Conservation (phyloP, 1,140 invertebrate genomes). For the Nixonia krombeini region DNA sequence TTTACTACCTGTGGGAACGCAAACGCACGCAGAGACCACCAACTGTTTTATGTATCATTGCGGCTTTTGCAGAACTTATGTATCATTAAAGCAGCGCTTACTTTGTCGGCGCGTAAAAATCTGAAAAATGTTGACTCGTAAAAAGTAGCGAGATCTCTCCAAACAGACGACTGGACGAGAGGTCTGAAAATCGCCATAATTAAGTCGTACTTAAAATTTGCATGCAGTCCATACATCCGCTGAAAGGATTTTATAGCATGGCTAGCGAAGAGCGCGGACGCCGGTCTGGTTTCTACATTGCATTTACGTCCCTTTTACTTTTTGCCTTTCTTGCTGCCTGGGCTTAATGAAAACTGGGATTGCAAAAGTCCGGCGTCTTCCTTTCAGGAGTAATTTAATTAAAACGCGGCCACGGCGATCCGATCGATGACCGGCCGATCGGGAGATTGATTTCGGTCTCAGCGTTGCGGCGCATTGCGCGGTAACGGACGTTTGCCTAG, state of each 20-base stretch:
- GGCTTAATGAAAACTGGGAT: no score
- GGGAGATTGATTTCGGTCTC: no score
- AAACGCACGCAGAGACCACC: conserved; percentile 39
- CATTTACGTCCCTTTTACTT: no score
- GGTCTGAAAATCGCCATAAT: conserved; percentile 53
- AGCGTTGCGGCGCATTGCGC: no score
- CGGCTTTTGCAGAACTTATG: conserved; percentile 33
- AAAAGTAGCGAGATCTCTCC: conserved; percentile 38
- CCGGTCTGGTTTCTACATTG: not conserved
- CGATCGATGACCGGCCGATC: no score
- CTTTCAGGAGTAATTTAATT: no score
- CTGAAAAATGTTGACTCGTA: conserved; percentile 43
- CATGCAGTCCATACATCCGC: conserved; percentile 44
- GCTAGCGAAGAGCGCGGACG: conserved; percentile 24
- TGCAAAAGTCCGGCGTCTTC: no score
- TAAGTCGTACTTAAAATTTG: conserved; percentile 61
- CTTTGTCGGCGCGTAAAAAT: conserved; percentile 45
- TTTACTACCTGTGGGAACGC: conserved; percentile 12
- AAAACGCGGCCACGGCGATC: no score
- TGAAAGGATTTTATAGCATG: conserved; percentile 54
- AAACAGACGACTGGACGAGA: conserved; percentile 39
- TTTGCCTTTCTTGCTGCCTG: no score
- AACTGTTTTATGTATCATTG: conserved; percentile 48
- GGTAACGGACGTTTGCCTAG: no score
- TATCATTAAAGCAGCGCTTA: conserved; percentile 38